Base-by-base conservation (phyloP, 2,888 invertebrate genomes). In the Lepas anatifera region DNA sequence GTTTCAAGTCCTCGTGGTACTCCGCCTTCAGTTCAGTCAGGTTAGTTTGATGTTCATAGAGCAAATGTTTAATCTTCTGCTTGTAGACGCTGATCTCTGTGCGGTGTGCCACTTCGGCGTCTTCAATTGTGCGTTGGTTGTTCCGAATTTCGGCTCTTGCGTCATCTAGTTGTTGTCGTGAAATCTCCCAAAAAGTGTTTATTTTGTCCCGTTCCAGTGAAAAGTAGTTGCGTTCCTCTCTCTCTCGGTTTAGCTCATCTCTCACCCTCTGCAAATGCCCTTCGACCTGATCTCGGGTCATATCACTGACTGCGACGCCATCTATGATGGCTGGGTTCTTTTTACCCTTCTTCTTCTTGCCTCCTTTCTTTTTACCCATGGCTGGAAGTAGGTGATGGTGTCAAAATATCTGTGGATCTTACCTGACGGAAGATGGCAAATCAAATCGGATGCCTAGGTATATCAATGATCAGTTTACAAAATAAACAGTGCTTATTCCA, bases 121-220 rank as follows among this genome's bases (percentile, higher is more conserved):
- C 90, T 81, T 95, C 94, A 75, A 94, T 89, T 74, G 93, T 92
- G 75, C 92, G 84, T 78, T 95, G 90, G 80, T 89, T 90, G 76
- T 89, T 87, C 76, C 89, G 84, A 72, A n/a, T n/a, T n/a, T n/a
- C n/a, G n/a, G n/a, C n/a, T n/a, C n/a, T n/a, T n/a, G n/a, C n/a
- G 18, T 48, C 63, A 70, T 70, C 72, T 71, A 1, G 82, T 76
- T 96, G 92, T 76, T 90, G 87, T 75, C 92, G 86, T 0, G 95
- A 91, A 70, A 96, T 94, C 81, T 96, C 95, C 96, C 96, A 97
- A 79, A 95, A 95, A 6, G 92, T 92, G 75, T 93, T 86, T 25
- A 96, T 84, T 81, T 95, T 95, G 79, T 96, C 96, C 75, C 96
- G 84, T 82, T 97, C 97, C 76, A 96, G 80, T 81, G 96, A 96